Base-by-base conservation (phyloP, 2,888 invertebrate genomes). In the Acleris holmiana region DNA sequence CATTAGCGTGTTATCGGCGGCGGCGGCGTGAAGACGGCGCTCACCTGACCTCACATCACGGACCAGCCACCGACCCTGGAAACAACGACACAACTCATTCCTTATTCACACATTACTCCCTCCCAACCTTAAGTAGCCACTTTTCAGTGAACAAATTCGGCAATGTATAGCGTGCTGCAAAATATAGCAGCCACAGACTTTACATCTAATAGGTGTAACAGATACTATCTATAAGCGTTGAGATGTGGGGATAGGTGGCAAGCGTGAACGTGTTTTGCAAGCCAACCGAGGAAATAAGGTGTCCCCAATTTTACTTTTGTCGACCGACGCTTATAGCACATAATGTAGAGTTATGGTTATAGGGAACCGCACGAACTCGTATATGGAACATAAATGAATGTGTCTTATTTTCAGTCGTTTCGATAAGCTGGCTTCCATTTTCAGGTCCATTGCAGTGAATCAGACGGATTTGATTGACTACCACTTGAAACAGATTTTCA, bases 1-100 rank as follows among this genome's bases (percentile, higher is more conserved):
- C 91, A 92, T 92, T 91, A 92, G 87, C 91, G 91, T 92, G 91
- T 91, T 91, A 92, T 92, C 92, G 90, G 89, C 77, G 85, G 83
- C 83, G 82, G 85, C 81, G 85, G 87, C 80, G 91, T 86, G 89
- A 91, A 91, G 91, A 91, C 87, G 88, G 86, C 87, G 77, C 89
- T 89, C 89, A 91, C 91, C 91, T 91, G 91, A 86, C 80, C 84
- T 73, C 69, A 72, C 74, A 88, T 81, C 81, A 84, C 73, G 73
- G 68, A 67, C 70, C 71, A 64, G 58, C 61, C 68, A 71, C 73
- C 80, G 76, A 80, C 75, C 73, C 68, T 72, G 71, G 67, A 71
- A 72, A 74, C 71, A 68, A 70, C 78, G 80, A 72, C 62, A 40
- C 8, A 63, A 67, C 61, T 68, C 49, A 71, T 57, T 68, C 50